Percentiles rank a stretch among this genome's conserved stretches.
Evolutionary conservation across 1,140 invertebrate genomes (phyloP).

Genomic region (Cyphomyrmex costatus): DNA sequence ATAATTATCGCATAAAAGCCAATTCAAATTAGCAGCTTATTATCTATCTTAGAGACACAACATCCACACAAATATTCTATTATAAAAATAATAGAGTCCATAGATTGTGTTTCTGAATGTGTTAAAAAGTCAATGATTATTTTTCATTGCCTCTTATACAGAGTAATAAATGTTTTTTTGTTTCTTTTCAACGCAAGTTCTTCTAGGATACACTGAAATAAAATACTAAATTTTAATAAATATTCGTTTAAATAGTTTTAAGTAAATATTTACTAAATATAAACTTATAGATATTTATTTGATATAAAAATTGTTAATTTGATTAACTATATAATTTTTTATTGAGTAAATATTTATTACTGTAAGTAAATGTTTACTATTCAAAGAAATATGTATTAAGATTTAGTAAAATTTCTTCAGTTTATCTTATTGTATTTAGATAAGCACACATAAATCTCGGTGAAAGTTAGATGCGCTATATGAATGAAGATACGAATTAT

Average conservation of each 20-base stretch:
- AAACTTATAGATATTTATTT: too few relatives aligned
- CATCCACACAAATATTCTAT: slow-evolving; percentile 4
- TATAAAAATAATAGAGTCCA: background rate
- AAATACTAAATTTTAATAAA: too few relatives aligned
- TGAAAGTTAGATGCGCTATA: background rate
- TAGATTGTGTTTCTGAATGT: background rate
- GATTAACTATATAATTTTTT: too few relatives aligned
- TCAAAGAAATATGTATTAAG: too few relatives aligned
- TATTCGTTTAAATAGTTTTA: too few relatives aligned
- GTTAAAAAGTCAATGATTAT: slow-evolving; percentile 10
- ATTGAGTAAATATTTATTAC: too few relatives aligned
- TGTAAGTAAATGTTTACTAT: too few relatives aligned
- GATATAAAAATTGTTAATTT: too few relatives aligned
- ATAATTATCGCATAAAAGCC: background rate
- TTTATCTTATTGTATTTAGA: background rate
- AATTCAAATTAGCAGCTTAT: background rate
- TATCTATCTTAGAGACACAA: slow-evolving; percentile 14
- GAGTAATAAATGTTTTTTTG: slow-evolving; percentile 1
- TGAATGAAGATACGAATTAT: background rate
- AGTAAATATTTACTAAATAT: too few relatives aligned
- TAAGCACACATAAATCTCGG: background rate
- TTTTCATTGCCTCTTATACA: background rate
- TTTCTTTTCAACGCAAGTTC: background rate
- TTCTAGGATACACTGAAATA: background rate
- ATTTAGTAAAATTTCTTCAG: too few relatives aligned